These are phyloP conservation scores for Aelia acuminata DNA, from an alignment of 2,888 invertebrate genomes.

Conservation along the genomic window DNA sequence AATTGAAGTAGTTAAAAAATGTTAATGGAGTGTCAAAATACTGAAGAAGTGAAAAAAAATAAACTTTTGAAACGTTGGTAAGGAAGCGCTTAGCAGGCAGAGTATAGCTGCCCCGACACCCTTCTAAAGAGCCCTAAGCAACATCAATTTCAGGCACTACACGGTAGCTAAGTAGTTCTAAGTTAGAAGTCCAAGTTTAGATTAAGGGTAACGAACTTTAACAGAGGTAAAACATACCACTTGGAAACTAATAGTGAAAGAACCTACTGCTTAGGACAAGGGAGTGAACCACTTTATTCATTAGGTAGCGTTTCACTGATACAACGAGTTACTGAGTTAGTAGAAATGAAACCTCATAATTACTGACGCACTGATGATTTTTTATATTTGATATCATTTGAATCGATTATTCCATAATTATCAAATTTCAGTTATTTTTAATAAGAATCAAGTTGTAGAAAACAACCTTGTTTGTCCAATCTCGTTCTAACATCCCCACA, in stretches of 20 bases:
- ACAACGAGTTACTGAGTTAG: too few species aligned
- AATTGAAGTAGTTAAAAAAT: background rate
- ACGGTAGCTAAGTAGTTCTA: background rate
- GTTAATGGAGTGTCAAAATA: background rate
- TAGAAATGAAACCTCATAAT: too few species aligned
- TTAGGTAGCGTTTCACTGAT: background rate
- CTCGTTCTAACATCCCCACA: too few species aligned
- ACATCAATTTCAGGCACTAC: background rate
- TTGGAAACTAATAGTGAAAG: background rate
- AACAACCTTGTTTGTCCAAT: too few species aligned
- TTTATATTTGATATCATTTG: too few species aligned
- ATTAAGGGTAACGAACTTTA: conserved; percentile 1
- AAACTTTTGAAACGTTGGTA: background rate
- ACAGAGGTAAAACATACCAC: conserved; percentile 12
- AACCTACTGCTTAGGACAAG: background rate
- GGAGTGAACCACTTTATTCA: background rate
- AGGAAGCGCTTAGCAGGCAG: background rate
- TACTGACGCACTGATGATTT: too few species aligned
- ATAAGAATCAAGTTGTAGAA: too few species aligned
- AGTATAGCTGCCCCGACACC: background rate
- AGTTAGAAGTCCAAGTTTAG: conserved; percentile 1
- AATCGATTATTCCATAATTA: too few species aligned
- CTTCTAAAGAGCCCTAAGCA: background rate
- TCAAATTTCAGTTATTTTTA: too few species aligned
- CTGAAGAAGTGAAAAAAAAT: background rate